Evolutionary conservation across 2,888 invertebrate species (phyloP), one percentile per base, ranked within the genome.

Genomic region (Scaptodrosophila latifasciaeformis): DNA sequence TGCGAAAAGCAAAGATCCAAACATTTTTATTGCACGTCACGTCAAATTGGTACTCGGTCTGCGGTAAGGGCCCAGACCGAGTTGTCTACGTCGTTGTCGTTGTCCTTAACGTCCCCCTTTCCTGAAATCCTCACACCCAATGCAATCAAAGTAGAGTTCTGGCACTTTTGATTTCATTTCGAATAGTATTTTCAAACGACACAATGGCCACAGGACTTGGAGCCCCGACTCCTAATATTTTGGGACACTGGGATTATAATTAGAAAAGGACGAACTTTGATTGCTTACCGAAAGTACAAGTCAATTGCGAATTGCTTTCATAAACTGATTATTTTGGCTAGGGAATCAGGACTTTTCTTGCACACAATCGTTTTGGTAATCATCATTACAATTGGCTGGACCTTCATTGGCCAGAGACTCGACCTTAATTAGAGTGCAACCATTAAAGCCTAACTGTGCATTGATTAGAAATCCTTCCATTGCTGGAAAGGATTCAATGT

Each of bases 341-440:
- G 34, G 13, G 13, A 6, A 34, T 34, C 2, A 34, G 15, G 13
- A n/a, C n/a, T n/a, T n/a, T n/a, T n/a, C n/a, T n/a, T 34, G 34
- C 37, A 18, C 62, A 76, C 72, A 76, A 79, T 80, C 74, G 72
- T 74, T 72, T 69, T 59, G 46, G 70, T 77, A 72, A 72, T 72
- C 72, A 72, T 59, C 79, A 72, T 72, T 72, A 79, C 54, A 58
- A 49, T 45, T 43, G 34, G 18, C 10, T 42, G 2, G 40, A 19
- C 45, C 24, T 24, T 24, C 24, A 35, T 5, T 35, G 13, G 35
- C 13, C 2, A n/a, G n/a, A n/a, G n/a, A n/a, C n/a, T n/a, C n/a
- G n/a, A n/a, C n/a, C n/a, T n/a, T n/a, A n/a, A n/a, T n/a, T n/a
- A n/a, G n/a, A n/a, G n/a, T n/a, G n/a, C n/a, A n/a, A n/a, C n/a